Percentiles rank a stretch among this genome's conserved stretches.
Evolutionary conservation across 2,113 vertebrate genomes (phyloP).

Genomic region (Atractosteus spatula): DNA sequence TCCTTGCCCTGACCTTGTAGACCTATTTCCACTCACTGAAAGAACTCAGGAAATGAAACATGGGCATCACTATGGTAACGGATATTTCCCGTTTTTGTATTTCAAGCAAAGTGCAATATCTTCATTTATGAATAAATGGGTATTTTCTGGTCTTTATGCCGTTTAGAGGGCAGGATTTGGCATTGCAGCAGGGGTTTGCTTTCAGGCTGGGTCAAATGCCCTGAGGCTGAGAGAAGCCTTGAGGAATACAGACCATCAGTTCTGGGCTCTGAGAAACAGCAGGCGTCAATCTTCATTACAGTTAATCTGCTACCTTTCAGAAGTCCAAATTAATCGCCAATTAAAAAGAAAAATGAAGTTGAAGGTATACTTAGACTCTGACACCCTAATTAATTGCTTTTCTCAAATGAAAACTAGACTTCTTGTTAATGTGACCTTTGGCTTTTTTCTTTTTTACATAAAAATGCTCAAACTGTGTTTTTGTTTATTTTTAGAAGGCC

Average conservation of each 20-base stretch:
- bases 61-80: no score
- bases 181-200: no score
- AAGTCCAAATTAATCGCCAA: slow-evolving; percentile 63
- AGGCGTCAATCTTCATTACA: slow-evolving; percentile 67
- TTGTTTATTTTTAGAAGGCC: no score
- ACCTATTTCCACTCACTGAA: no score
- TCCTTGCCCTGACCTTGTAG: no score
- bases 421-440: slow-evolving; percentile 56
- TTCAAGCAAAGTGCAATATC: no score
- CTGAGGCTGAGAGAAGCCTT: slow-evolving; percentile 6
- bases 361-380: slow-evolving; percentile 52
- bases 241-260: slow-evolving; percentile 25
- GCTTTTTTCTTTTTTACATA: slow-evolving; percentile 7
- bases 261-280: slow-evolving; percentile 48
- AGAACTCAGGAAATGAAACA: no score
- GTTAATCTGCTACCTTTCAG: slow-evolving; percentile 53
- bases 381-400: slow-evolving; percentile 67
- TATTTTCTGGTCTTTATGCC: slow-evolving; percentile 35
- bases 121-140: no score
- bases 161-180: slow-evolving; percentile 28
- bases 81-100: no score
- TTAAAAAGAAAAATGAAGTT: slow-evolving; percentile 63
- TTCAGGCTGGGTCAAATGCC: slow-evolving; percentile 19
- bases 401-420: slow-evolving; percentile 57
- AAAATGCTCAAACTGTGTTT: no score